Conservation (phyloP, 2,113 vertebrate species). For the Gallinago paraguaiae region DNA sequence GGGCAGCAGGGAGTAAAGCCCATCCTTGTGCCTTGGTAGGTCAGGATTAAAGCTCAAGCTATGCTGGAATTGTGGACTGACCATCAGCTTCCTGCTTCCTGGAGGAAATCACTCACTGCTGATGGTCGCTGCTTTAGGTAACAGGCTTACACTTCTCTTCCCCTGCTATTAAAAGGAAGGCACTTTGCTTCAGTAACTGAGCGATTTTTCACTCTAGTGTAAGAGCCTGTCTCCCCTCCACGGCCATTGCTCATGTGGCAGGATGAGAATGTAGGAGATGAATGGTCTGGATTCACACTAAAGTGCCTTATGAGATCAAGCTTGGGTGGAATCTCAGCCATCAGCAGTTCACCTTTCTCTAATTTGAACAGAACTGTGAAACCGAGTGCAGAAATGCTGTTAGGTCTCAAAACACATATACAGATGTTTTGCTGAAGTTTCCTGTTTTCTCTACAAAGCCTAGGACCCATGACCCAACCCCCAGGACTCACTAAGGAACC, state of each 20-base stretch:
- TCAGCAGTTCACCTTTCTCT: not conserved
- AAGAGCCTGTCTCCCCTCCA: not conserved
- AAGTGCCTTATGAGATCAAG: not conserved
- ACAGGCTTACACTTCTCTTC: not conserved
- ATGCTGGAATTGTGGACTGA: not conserved
- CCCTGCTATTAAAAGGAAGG: not conserved
- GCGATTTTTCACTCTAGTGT: not conserved
- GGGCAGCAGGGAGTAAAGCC: not conserved
- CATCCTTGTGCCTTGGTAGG: not conserved
- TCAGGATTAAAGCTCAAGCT: not conserved
- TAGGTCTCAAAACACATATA: not conserved
- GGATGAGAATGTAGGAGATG: accelerated
- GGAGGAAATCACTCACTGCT: not conserved
- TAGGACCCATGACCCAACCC: not conserved
- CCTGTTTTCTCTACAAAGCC: not conserved
- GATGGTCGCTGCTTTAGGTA: not conserved
- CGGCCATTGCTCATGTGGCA: not conserved
- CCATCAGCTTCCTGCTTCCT: not conserved
- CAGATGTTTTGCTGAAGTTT: not conserved
- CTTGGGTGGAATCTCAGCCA: not conserved
- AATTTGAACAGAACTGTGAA: not conserved
- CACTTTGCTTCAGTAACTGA: not conserved
- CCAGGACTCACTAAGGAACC: not conserved
- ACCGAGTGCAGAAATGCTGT: not conserved
- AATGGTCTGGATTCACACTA: not conserved